phyloP scores from a whole-genome alignment of 2,113 vertebrate genomes.

The Chiloscyllium plagiosum region DNA sequence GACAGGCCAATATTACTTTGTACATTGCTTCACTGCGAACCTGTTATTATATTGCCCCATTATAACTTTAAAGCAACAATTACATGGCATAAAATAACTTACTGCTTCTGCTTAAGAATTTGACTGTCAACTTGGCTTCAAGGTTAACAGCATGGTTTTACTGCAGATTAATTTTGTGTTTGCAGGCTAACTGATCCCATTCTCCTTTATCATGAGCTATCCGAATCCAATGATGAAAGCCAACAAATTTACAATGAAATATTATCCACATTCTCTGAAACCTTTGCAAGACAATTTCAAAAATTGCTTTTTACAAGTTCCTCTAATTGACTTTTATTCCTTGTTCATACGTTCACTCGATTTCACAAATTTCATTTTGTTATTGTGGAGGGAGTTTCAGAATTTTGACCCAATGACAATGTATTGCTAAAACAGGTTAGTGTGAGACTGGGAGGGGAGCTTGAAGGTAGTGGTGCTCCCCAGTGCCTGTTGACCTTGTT shows the following conservation, averaged over 20 bases:
- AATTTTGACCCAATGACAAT: neutral
- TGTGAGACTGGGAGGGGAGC: neutral
- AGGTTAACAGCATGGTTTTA: neutral
- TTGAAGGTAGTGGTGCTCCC: neutral
- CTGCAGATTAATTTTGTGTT: neutral
- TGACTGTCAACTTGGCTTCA: neutral
- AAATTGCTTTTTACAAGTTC: neutral
- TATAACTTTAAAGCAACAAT: neutral
- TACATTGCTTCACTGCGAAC: neutral
- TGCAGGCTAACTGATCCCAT: neutral
- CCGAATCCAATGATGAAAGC: neutral
- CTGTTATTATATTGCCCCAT: neutral
- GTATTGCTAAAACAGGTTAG: neutral
- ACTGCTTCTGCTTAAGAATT: neutral
- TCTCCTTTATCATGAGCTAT: neutral
- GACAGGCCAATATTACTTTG: constrained; percentile 9
- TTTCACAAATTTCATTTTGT: no score
- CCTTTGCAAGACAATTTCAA: neutral
- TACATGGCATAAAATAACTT: constrained; percentile 7
- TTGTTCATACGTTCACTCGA: neutral
- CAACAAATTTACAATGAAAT: no score
- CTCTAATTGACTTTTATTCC: neutral
- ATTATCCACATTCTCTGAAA: neutral
- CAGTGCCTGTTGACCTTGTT: neutral
- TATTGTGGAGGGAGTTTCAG: neutral